Evolutionary conservation across 2,797 vertebrate species (phyloP).

Genomic region (Platalea minor): DNA sequence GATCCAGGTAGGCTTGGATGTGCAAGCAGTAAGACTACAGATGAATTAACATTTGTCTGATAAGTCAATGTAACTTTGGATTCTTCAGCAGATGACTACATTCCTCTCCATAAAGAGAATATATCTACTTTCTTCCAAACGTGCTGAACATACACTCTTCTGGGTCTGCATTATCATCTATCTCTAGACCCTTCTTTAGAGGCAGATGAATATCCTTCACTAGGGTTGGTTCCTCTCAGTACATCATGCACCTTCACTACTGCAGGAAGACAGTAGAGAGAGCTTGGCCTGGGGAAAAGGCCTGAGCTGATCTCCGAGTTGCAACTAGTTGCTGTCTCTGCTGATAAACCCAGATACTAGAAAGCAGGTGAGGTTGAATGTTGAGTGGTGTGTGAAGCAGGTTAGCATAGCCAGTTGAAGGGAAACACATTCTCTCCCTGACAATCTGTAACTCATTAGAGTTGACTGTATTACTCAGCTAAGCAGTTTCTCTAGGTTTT

Average conservation of each 20-base stretch:
- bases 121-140: neutral
- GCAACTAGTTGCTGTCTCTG: neutral
- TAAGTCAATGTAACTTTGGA: neutral
- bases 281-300: neutral
- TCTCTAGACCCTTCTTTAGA: neutral
- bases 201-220: neutral
- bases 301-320: neutral
- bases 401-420: neutral
- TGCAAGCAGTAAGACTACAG: neutral
- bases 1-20: neutral
- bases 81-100: neutral
- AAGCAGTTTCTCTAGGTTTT: neutral
- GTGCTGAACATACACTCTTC: accelerated
- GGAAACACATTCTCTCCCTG: neutral
- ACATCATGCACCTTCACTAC: neutral
- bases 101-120: neutral
- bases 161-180: neutral
- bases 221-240: neutral
- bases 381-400: neutral
- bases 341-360: neutral
- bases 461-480: neutral
- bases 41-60: neutral
- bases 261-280: neutral
- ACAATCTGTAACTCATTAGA: neutral
- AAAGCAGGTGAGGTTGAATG: neutral